A percentile compares a stretch with the other conserved stretches of the same genome.
Conservation (phyloP, 2,888 invertebrate genomes). For the Erebia ligea region DNA sequence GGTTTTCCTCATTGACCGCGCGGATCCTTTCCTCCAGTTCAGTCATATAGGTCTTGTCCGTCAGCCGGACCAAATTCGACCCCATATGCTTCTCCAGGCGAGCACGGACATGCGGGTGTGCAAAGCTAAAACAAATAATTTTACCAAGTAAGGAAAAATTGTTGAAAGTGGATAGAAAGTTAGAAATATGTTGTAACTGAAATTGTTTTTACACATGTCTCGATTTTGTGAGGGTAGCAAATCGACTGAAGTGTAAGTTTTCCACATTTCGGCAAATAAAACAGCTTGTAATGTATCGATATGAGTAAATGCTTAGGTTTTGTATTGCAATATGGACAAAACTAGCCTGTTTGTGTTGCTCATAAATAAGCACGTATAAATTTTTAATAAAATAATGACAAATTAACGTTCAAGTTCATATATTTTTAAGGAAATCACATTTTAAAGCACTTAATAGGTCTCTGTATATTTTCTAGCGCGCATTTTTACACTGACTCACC, state of each 20-base stretch:
- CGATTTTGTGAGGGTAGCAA: too few species aligned
- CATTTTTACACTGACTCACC: constrained; percentile 38
- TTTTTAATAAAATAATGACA: not conserved
- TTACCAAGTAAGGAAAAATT: not conserved
- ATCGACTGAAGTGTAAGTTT: too few species aligned
- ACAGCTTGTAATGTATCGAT: not conserved
- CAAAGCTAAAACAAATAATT: constrained; percentile 72
- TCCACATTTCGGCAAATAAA: not conserved
- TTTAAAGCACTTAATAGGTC: not conserved
- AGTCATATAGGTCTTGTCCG: constrained; percentile 87
- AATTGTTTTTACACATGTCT: too few species aligned
- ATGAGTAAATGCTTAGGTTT: too few species aligned
- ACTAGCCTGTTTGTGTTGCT: not conserved
- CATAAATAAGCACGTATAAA: not conserved
- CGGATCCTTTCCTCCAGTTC: constrained; percentile 85
- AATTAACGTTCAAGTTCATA: constrained; percentile 2
- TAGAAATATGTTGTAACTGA: not conserved
- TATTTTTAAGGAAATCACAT: not conserved
- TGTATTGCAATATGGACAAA: not conserved
- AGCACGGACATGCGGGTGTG: constrained; percentile 85
- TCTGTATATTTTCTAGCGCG: not conserved
- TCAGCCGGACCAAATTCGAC: constrained; percentile 85
- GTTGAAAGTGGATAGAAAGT: not conserved
- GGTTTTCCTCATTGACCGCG: constrained; percentile 85
- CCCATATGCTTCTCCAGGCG: constrained; percentile 88